Percentiles rank a stretch among this genome's conserved stretches.
phyloP scores from a whole-genome alignment of 2,888 invertebrate genomes.

The Drosophila eohydei region DNA sequence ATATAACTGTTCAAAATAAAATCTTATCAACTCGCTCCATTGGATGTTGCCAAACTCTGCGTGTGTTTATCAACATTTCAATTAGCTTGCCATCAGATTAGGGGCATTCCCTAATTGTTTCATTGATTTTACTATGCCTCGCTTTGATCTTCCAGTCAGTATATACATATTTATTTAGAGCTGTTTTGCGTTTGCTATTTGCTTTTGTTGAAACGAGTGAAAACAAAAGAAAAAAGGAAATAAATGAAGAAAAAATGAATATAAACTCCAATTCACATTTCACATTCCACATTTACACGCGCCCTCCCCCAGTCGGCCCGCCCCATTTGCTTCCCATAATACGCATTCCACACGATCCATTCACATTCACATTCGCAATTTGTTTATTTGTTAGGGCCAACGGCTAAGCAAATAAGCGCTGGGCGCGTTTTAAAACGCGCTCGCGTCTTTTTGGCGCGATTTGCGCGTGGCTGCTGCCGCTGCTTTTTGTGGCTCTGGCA shows the following conservation, averaged over 20 bases:
- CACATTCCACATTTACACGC: constrained; percentile 12
- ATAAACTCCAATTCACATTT: constrained; percentile 25
- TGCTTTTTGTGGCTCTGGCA: neutral
- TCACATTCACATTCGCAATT: constrained; percentile 29
- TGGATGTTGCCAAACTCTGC: constrained; percentile 2
- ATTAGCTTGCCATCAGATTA: constrained; percentile 3
- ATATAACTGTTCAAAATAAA: neutral
- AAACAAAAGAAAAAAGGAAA: neutral
- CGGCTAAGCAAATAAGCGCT: constrained; percentile 26
- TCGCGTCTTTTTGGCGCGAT: constrained; percentile 43
- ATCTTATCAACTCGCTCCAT: constrained; percentile 3
- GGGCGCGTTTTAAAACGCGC: constrained; percentile 50
- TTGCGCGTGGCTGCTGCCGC: neutral
- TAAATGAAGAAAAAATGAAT: neutral
- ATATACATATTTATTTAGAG: constrained; percentile 2
- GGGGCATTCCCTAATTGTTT: constrained; percentile 4
- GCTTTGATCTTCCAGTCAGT: constrained; percentile 2
- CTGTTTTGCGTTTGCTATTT: neutral
- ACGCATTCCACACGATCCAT: constrained; percentile 23
- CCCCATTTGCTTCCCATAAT: neutral
- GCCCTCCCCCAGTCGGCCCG: neutral
- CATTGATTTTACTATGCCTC: constrained; percentile 6
- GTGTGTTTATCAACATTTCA: constrained; percentile 2
- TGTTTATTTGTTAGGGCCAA: constrained; percentile 33
- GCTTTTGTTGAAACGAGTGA: neutral